These are phyloP conservation scores for Heliconius hortense DNA, from an alignment of 2,888 invertebrate species.

Conservation along the genomic window DNA sequence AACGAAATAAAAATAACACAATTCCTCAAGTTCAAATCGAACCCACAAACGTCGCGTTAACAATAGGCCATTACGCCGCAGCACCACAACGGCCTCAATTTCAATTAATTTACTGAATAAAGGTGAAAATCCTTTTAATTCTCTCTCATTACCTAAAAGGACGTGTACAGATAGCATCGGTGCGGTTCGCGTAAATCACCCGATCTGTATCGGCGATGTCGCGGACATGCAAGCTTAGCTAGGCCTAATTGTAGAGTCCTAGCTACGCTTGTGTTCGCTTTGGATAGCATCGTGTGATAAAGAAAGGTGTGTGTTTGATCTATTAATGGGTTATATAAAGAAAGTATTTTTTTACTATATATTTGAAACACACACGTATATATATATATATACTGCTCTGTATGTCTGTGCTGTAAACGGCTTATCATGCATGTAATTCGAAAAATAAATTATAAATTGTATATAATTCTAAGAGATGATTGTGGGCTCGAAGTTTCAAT, in stretches of 20 bases:
- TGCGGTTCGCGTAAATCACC: constrained; percentile 66
- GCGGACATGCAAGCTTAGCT: constrained; percentile 57
- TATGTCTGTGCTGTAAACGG: not conserved
- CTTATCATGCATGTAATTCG: too few relatives aligned
- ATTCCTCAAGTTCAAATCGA: not conserved
- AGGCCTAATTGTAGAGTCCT: constrained; percentile 64
- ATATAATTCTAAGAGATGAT: too few relatives aligned
- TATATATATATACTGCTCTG: too few relatives aligned
- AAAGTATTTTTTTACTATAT: not conserved
- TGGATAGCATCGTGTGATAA: constrained; percentile 38
- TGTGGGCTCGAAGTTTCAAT: too few relatives aligned
- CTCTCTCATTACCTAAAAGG: constrained; percentile 65
- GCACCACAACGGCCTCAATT: not conserved
- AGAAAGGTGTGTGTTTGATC: constrained; percentile 34
- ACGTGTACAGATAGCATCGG: constrained; percentile 56
- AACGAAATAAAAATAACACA: not conserved
- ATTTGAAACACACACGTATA: too few relatives aligned
- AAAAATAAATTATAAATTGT: too few relatives aligned
- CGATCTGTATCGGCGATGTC: constrained; percentile 62
- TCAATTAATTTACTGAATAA: constrained; percentile 27
- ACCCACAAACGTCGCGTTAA: not conserved
- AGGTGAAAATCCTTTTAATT: constrained; percentile 42
- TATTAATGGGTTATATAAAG: not conserved
- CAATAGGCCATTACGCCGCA: not conserved
- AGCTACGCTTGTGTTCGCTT: constrained; percentile 33